Base-by-base conservation (phyloP, 1,140 invertebrate genomes). In the Protaetia brevitarsis region DNA sequence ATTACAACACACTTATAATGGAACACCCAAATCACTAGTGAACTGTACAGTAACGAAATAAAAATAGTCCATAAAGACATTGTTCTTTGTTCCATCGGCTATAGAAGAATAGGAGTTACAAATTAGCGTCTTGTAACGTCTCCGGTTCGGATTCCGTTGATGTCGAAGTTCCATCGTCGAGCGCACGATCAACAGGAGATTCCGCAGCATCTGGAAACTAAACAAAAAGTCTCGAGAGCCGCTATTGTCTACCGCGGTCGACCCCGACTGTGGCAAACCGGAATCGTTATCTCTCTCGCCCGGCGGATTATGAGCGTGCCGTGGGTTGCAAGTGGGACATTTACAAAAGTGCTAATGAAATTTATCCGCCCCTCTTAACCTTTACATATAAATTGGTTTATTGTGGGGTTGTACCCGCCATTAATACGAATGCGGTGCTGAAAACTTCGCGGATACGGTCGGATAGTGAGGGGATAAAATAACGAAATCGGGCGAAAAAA, bases 321-420 rank as follows among this genome's bases (percentile, higher is more conserved):
- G 57, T 13, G 57, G 29, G 27, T 59, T 31, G 26, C 57, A 59
- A 59, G 26, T 59, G 26, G 27, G 57, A 29, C 57, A 59, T 59
- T 59, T 59, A 16, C 27, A 59, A 59, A 59, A 59, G 29, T 36
- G 60, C 60, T 62, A 62, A 62, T 62, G 60, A 62, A 62, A 62
- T 62, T 62, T 36, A 36, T 31, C 31, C 31, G n/a, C 29, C 19
- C 29, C 29, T 62, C 60, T 23, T 62, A 62, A 62, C 60, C 60
- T 62, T 62, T 62, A 62, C 60, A 62, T 62, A 62, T 62, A 62
- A 62, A 62, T 62, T 36, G 60, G 29, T 36, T 62, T 62, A 62
- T 62, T 36, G 60, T 31, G 26, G 29, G 57, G 57, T 51, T 51
- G 60, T 29, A 29, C 29, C 29, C 27, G 23, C 60, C 30, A 36